Base-by-base conservation (phyloP, 2,113 vertebrate species). In the Brienomyrus longianalis region DNA sequence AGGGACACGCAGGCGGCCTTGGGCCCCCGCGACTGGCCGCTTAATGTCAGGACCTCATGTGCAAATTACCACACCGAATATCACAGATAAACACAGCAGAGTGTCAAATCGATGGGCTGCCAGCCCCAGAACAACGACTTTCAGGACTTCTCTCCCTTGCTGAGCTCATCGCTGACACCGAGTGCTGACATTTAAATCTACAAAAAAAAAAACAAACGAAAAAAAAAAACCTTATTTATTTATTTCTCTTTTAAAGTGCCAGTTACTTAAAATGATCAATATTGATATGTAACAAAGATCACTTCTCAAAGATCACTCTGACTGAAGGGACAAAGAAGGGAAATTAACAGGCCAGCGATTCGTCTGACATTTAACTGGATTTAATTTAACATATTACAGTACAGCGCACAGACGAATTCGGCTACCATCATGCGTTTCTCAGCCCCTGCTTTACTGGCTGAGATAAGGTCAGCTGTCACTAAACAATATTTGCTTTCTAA, bases 381-480 rank as follows among this genome's bases (percentile, higher is more conserved):
- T 94, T 96, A 94, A 94, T 91, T 92, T 95, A 94, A 95, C 95
- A 91, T 94, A 93, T 94, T 92, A 89, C 86, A 92, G 91, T 91
- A 92, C 83, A 87, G 66, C 91, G 88, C 89, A 92, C 94, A 93
- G 95, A 93, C 94, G 91, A 95, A 94, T 96, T 97, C 95, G 70
- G 90, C 94, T 96, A 96, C 95, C 91, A 96, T 94, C 90, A 95
- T 93, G 90, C 93, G 88, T 91, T 94, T 83, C 90, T 93, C 94
- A 1, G 86, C 83, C 88, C 88, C 92, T 94, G 91, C 95, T 94
- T 95, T 94, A 91, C 91, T 94, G 92, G 93, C 92, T 90, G 43
- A 91, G 92, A 97, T 96, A 97, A 97, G 96, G 96, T 97, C 96
- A 96, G 21, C 95, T 96, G 94, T 95, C 95, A 95, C 74, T 80